A percentile compares a stretch with the other conserved stretches of the same genome.
These are phyloP conservation scores for Ameiurus melas DNA, from an alignment of 2,113 vertebrate species.

Conservation along the genomic window DNA sequence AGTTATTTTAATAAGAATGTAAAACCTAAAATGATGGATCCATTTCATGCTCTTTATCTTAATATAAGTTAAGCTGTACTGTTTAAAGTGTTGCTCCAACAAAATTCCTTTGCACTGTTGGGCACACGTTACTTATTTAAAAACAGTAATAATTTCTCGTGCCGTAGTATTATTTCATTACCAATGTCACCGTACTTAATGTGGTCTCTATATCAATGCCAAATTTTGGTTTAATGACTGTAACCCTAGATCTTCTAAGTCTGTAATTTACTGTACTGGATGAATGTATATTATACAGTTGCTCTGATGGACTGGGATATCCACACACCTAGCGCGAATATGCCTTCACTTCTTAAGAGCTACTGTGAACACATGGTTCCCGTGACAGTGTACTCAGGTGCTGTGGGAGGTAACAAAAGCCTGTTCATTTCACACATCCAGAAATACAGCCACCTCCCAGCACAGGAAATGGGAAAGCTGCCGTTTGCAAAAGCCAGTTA, in stretches of 20 bases:
- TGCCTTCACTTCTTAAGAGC: neutral
- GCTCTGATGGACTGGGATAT: neutral
- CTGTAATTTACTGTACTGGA: neutral
- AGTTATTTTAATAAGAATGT: neutral
- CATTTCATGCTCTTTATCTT: neutral
- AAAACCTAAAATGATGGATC: neutral
- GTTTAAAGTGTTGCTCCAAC: neutral
- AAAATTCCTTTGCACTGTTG: no score
- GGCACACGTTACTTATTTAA: neutral
- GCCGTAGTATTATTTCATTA: neutral
- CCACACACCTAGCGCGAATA: neutral
- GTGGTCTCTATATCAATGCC: neutral
- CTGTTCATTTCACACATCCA: slow-evolving; percentile 23
- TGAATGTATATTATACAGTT: neutral
- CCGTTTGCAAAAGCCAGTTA: neutral
- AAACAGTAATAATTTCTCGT: no score
- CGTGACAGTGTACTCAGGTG: slow-evolving; percentile 44
- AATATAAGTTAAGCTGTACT: neutral
- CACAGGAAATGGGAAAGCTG: slow-evolving; percentile 19
- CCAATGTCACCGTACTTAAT: neutral
- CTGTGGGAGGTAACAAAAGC: slow-evolving; percentile 28
- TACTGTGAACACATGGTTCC: neutral
- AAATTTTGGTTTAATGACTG: neutral
- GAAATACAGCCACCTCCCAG: slow-evolving; percentile 1
- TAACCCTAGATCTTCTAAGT: neutral